Evolutionary conservation across 64 coral and sea anemone species (phyloP).

Genomic region (Trachythela sp.): DNA sequence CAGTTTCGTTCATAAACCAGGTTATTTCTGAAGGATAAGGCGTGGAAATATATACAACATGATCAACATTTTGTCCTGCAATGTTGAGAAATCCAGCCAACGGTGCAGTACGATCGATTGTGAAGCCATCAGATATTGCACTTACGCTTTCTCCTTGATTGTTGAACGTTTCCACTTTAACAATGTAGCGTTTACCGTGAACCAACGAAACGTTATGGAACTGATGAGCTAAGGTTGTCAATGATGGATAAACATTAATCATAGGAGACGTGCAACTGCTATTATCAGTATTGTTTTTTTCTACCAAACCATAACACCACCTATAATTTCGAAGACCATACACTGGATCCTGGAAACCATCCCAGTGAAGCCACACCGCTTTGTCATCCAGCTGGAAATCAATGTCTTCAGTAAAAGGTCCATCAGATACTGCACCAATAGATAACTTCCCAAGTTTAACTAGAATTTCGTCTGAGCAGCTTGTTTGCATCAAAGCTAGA

Average conservation of each 20-base stretch:
- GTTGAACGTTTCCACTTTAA: slow-evolving; percentile 71
- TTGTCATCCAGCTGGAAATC: slow-evolving; percentile 30
- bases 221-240: slow-evolving; percentile 45
- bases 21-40: background rate
- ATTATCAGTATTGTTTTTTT: background rate
- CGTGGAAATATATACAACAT: background rate
- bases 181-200: slow-evolving; percentile 63
- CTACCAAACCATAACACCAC: slow-evolving; percentile 60
- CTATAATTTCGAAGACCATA: slow-evolving; percentile 64
- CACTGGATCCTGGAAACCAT: slow-evolving; percentile 85
- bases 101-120: slow-evolving; percentile 64
- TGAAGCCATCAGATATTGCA: slow-evolving; percentile 77
- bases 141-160: slow-evolving; percentile 46
- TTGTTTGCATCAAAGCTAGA: slow-evolving; percentile 64
- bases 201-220: slow-evolving; percentile 79
- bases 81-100: slow-evolving; percentile 26
- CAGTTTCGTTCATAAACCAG: background rate
- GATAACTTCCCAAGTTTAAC: slow-evolving; percentile 77
- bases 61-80: background rate
- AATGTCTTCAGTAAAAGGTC: slow-evolving; percentile 46
- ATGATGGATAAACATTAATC: background rate
- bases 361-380: slow-evolving; percentile 87
- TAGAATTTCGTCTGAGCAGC: slow-evolving; percentile 69
- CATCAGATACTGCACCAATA: slow-evolving; percentile 45
- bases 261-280: background rate